Base-by-base conservation (phyloP, 2,113 vertebrate genomes). In the Rhegmatorhina hoffmannsi region DNA sequence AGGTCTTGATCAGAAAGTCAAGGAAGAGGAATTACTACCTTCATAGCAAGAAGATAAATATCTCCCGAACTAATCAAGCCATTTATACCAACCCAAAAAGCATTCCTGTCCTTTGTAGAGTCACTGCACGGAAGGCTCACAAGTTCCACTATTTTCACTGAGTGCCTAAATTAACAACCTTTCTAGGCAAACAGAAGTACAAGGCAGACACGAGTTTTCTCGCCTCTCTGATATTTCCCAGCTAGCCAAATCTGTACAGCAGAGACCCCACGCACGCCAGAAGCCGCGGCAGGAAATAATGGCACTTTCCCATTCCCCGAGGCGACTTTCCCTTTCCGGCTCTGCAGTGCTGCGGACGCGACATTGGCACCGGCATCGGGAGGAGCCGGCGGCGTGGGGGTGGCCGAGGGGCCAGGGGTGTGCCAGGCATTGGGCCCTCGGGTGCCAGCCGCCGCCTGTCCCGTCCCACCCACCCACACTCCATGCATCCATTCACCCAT, bases 281-380 rank as follows among this genome's bases (percentile, higher is more conserved):
- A 74, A 75, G 52, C 24, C 56, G 43, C 3, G 20, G 21, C 10
- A 84, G 23, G 38, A 46, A 69, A 43, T 0, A 18, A 0, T 19
- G 43, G 36, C 70, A 64, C 24, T 20, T 20, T 59, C 31, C 76
- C 15, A 2, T 4, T 3, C 2, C 20, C 46, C 31, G 25, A 56
- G 29, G 28, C 2, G 25, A 62, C 46, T 83, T 56, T 52, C 44
- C 20, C 66, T 43, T 53, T 29, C 18, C 10, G 7, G 13, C 12
- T 50, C 24, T 44, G 55, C 10, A 58, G 3, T 1, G 28, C 17
- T 14, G 34, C 8, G 4, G 46, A 8, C 19, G 16, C 13, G 2
- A 29, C 47, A 17, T 5, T 43, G 17, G 31, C 21, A 14, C 11
- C 0, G 18, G 36, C 34, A 17, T 2, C 16, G 15, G 13, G 38